Evolutionary conservation across 2,888 invertebrate species (phyloP).

Genomic region (Eugnorisma glareosa): DNA sequence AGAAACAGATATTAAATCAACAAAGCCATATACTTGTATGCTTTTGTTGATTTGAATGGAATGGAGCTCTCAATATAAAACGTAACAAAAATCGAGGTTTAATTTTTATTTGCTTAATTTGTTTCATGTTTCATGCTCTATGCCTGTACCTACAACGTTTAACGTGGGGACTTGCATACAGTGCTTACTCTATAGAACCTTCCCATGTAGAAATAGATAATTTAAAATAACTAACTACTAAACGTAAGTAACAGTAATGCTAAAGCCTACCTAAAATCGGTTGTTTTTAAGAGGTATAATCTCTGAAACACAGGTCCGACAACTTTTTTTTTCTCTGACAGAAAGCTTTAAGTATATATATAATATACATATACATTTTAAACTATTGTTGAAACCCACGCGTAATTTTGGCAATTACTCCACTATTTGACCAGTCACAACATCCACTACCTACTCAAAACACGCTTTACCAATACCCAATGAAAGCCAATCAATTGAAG

Average conservation of each 20-base stretch:
- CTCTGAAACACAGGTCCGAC: background rate
- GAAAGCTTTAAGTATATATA: too few species aligned
- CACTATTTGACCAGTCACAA: background rate
- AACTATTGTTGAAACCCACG: background rate
- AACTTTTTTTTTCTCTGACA: background rate
- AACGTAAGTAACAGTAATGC: background rate
- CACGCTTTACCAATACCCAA: background rate
- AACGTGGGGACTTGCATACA: background rate
- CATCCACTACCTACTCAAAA: background rate
- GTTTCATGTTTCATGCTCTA: background rate
- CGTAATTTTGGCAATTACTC: background rate
- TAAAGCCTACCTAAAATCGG: background rate
- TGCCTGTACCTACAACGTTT: background rate
- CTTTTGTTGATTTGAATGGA: too few species aligned
- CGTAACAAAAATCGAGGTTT: background rate
- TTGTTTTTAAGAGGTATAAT: background rate
- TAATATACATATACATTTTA: too few species aligned
- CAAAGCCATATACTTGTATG: too few species aligned
- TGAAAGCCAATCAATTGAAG: slow-evolving; percentile 27
- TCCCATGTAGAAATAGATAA: background rate
- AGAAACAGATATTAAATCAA: background rate
- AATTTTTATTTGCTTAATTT: background rate
- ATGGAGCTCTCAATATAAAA: background rate
- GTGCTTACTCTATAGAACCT: background rate
- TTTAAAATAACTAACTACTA: background rate